phyloP scores from a whole-genome alignment of 2,797 vertebrate species.

The Scomberomorus guttatus region DNA sequence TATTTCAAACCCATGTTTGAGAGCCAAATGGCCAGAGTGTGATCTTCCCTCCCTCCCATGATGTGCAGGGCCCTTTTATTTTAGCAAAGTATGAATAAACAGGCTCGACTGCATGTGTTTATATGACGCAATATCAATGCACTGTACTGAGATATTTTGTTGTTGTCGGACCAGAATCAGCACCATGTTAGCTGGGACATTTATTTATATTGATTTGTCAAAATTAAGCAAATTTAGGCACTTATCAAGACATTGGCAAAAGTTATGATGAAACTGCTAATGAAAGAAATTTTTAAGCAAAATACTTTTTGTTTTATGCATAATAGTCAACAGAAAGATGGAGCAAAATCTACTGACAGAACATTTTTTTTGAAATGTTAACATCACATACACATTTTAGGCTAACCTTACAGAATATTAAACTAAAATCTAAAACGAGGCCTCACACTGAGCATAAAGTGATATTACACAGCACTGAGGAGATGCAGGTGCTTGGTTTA shows the following conservation, averaged over 20 bases:
- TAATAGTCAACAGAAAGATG: conserved; percentile 55
- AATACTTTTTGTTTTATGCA: conserved; percentile 53
- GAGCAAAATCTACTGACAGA: conserved; percentile 51
- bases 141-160: conserved; percentile 28
- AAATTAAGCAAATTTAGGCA: conserved; percentile 83
- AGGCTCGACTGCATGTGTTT: conserved; percentile 15
- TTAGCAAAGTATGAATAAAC: conserved; percentile 7
- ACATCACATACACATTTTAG: conserved; percentile 54
- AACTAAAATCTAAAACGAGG: conserved; percentile 57
- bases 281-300: conserved; percentile 59
- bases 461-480: conserved; percentile 55
- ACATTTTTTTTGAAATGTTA: conserved; percentile 31
- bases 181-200: conserved; percentile 66
- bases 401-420: conserved; percentile 43
- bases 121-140: conserved; percentile 27
- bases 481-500: conserved; percentile 34
- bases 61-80: conserved; percentile 5
- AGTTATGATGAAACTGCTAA: conserved; percentile 58
- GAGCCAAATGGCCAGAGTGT: conserved; percentile 15
- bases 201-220: conserved; percentile 69
- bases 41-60: conserved; percentile 1
- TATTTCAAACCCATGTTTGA: conserved; percentile 39
- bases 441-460: conserved; percentile 42
- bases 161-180: conserved; percentile 63
- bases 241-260: conserved; percentile 80